These are phyloP conservation scores for Philotrypesis tridentata DNA, from an alignment of 1,140 invertebrate species.

Conservation along the genomic window DNA sequence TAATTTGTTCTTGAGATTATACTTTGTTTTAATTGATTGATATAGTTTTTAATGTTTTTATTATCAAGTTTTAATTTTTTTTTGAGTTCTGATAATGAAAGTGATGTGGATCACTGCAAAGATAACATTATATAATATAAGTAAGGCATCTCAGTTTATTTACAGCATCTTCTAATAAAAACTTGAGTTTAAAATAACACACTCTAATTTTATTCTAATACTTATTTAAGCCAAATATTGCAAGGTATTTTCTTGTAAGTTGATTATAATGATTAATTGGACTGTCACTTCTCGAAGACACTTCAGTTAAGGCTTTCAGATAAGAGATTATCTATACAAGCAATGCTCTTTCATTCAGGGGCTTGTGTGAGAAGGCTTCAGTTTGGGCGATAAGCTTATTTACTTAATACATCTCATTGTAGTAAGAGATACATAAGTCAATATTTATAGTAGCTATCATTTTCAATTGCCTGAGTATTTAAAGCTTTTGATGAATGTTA, in stretches of 20 bases:
- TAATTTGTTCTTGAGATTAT: slow-evolving; percentile 31
- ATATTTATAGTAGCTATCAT: slow-evolving; percentile 54
- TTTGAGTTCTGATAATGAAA: slow-evolving; percentile 49
- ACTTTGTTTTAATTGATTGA: slow-evolving; percentile 31
- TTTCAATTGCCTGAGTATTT: slow-evolving; percentile 2
- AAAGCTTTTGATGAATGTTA: not conserved
- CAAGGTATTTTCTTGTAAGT: not conserved
- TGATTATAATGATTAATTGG: not conserved
- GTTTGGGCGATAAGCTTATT: slow-evolving; percentile 53
- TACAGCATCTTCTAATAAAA: slow-evolving; percentile 17
- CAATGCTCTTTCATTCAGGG: not conserved
- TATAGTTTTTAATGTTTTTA: slow-evolving; percentile 8
- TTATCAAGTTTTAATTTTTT: slow-evolving; percentile 40
- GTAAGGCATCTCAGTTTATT: slow-evolving; percentile 18
- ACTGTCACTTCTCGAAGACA: not conserved
- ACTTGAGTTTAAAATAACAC: slow-evolving; percentile 25
- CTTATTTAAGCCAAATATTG: slow-evolving; percentile 4
- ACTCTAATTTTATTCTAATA: slow-evolving; percentile 28
- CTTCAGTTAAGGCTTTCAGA: slow-evolving; percentile 1
- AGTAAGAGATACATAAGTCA: slow-evolving; percentile 48
- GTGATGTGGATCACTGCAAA: slow-evolving; percentile 48
- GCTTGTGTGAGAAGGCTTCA: slow-evolving; percentile 20
- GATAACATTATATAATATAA: slow-evolving; percentile 55
- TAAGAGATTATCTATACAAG: slow-evolving; percentile 39
- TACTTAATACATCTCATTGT: slow-evolving; percentile 26